Percentiles rank a stretch among this genome's conserved stretches.
These are phyloP conservation scores for Sterrhoptilus dennistouni DNA, from an alignment of 2,113 vertebrate genomes.

Conservation along the genomic window DNA sequence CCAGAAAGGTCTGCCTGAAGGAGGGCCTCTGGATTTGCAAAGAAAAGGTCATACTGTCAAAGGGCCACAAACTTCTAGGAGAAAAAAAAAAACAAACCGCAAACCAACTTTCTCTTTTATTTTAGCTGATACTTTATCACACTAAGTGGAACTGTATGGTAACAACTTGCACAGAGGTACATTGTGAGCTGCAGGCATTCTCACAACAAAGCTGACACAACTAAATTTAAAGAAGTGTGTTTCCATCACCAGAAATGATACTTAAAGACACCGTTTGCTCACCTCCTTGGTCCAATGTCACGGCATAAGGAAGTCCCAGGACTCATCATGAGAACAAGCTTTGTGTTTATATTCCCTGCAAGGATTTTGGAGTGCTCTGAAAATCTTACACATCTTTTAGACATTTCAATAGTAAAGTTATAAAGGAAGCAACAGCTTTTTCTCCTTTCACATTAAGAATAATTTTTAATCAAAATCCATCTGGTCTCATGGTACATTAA, in stretches of 20 bases:
- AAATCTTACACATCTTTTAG: not conserved
- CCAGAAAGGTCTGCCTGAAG: not conserved
- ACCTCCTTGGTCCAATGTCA: not conserved
- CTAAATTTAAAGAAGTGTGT: not conserved
- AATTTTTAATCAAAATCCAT: not conserved
- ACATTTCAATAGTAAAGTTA: not conserved
- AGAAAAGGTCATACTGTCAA: not conserved
- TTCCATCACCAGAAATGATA: not conserved
- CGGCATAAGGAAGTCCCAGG: not conserved
- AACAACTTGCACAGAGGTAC: not conserved
- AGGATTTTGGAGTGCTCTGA: not conserved
- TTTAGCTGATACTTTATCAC: not conserved
- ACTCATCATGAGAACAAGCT: accelerated
- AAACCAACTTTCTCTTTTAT: not conserved
- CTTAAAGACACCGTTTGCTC: not conserved
- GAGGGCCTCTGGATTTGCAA: not conserved
- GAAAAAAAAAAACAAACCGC: no score
- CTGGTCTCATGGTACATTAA: not conserved
- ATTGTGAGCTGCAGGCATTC: not conserved
- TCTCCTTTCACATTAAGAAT: not conserved
- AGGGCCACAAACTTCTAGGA: not conserved
- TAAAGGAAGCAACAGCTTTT: not conserved
- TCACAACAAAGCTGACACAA: not conserved
- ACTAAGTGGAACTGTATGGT: not conserved
- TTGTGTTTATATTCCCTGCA: not conserved